These are phyloP conservation scores for Caenorhabditis sp. DNA, from an alignment of 2,888 invertebrate genomes.

Conservation along the genomic window DNA sequence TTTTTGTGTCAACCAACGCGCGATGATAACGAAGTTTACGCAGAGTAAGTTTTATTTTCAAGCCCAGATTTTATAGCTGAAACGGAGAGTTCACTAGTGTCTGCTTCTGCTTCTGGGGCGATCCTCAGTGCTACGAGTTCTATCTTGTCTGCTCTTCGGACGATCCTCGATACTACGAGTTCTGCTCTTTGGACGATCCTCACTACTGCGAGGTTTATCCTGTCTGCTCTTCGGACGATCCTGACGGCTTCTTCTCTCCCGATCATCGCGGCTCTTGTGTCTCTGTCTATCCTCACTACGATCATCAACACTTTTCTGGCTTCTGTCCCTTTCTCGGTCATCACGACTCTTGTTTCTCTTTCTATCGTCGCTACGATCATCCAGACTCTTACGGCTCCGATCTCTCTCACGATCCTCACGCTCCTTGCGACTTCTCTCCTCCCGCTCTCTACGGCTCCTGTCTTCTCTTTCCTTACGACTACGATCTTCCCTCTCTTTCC, in stretches of 20 bases:
- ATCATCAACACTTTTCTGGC: too few relatives aligned
- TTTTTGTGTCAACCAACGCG: slow-evolving; percentile 97
- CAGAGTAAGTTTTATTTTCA: slow-evolving; percentile 62
- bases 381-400: slow-evolving; percentile 13
- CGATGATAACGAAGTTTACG: slow-evolving; percentile 90
- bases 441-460: slow-evolving; percentile 11
- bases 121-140: neutral
- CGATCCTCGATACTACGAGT: slow-evolving; percentile 6
- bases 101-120: slow-evolving; percentile 32
- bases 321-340: neutral
- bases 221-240: slow-evolving; percentile 27
- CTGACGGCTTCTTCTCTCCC: slow-evolving; percentile 32
- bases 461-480: slow-evolving; percentile 22
- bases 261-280: slow-evolving; percentile 23
- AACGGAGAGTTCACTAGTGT: slow-evolving; percentile 13
- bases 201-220: neutral
- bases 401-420: slow-evolving; percentile 30
- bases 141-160: slow-evolving; percentile 20
- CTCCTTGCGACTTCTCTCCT: slow-evolving; percentile 37
- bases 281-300: neutral
- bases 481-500: slow-evolving; percentile 20
- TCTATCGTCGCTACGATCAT: slow-evolving; percentile 37
- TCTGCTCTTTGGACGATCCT: slow-evolving; percentile 22
- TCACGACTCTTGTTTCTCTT: slow-evolving; percentile 14
- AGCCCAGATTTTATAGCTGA: slow-evolving; percentile 23